Base-by-base conservation (phyloP, 1,140 invertebrate species). In the Diorhabda sublineata region DNA sequence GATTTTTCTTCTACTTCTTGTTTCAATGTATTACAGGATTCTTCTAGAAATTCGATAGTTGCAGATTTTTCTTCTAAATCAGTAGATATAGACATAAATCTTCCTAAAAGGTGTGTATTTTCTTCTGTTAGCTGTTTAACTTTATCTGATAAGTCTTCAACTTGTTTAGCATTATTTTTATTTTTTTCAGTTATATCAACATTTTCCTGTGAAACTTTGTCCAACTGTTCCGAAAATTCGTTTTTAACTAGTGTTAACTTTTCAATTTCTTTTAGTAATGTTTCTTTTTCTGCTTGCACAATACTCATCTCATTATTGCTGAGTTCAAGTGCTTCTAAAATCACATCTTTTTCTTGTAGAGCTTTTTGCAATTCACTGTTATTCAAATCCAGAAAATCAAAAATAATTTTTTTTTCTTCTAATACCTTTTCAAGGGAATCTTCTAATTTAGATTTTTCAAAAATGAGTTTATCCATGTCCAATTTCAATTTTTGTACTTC, bases 241-340 rank as follows among this genome's bases (percentile, higher is more conserved):
- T 63, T 57, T 66, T 73, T 70, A 9, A 66, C 11, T 44, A 68
- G 43, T 4, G 47, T 58, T 45, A 68, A 45, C 4, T 61, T 64
- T 7, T 71, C 59, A 56, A 62, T 58, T 44, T 67, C 57, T 3
- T 42, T 9, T 5, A 60, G 44, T 42, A 47, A 42, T 3, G 5
- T 4, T 47, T 56, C 7, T 52, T 56, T 65, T 52, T 65, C 64
- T 65, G 5, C 26, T 8, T 26, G 64, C 45, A 61, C 11, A 9
- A 61, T 61, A 43, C 70, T n/a, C 11, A 71, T 70, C 66, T 74
- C 71, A 56, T 65, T 71, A 44, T 74, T 69, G 56, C 70, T 72
- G 64, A 67, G 66, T 66, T 71, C 69, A n/a, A 71, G 41, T 4
- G 72, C 72, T 58, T 73, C 70, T 26, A 73, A 41, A 57, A 71